Percentiles rank a stretch among this genome's conserved stretches.
Evolutionary conservation across 2,797 vertebrate species (phyloP).

Genomic region (Odontamblyopus lacepedii): DNA sequence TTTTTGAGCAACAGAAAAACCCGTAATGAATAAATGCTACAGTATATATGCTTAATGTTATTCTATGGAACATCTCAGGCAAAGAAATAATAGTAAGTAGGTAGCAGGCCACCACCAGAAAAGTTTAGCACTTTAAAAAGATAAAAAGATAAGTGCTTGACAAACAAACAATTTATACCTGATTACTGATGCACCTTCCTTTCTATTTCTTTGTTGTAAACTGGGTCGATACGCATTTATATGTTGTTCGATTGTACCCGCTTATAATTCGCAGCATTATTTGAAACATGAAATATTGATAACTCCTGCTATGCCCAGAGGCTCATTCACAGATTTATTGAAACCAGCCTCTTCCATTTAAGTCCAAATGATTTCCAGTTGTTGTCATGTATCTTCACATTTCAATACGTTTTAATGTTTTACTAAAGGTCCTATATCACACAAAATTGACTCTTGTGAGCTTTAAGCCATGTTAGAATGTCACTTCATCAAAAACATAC

Average conservation of each 20-base stretch:
- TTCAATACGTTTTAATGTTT: conserved; percentile 30
- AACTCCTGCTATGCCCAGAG: conserved; percentile 2
- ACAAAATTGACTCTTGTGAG: too few relatives aligned
- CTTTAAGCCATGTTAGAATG: too few relatives aligned
- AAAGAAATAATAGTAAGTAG: too few relatives aligned
- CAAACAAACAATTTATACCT: not conserved
- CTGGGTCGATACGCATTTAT: conserved; percentile 51
- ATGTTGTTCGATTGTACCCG: conserved; percentile 41
- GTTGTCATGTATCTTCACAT: conserved; percentile 25
- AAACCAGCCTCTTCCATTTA: conserved; percentile 22
- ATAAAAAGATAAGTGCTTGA: not conserved
- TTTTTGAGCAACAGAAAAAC: too few relatives aligned
- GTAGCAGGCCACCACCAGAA: too few relatives aligned
- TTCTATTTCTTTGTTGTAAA: conserved; percentile 22
- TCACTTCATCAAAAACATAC: too few relatives aligned
- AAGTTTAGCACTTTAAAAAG: not conserved
- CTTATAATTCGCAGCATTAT: conserved; percentile 56
- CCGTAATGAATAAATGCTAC: too few relatives aligned
- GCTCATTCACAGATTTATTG: conserved; percentile 19
- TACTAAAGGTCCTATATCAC: too few relatives aligned
- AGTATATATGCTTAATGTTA: too few relatives aligned
- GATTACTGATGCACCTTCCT: not conserved
- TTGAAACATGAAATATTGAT: conserved; percentile 65
- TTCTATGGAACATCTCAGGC: too few relatives aligned
- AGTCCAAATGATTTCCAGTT: conserved; percentile 34